Base-by-base conservation (phyloP, 1,140 invertebrate species). In the Bombus difficillimus region DNA sequence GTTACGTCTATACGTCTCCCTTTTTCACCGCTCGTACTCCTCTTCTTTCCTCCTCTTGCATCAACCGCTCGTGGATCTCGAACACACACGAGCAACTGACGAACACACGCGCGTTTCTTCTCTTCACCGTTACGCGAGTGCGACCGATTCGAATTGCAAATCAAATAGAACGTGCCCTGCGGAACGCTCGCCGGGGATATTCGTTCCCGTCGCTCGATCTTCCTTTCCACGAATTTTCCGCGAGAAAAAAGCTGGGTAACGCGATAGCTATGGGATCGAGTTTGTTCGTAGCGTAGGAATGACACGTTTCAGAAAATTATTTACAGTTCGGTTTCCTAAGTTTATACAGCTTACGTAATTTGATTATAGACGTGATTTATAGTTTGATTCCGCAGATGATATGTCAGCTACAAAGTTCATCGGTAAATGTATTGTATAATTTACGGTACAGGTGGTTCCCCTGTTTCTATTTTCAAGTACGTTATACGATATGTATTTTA, bases 71-170 rank as follows among this genome's bases (percentile, higher is more conserved):
- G 28, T 57, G 74, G 9, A 37, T 57, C 74, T 28, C 74, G 13
- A 39, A 62, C 57, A 62, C 57, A 74, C n/a, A 53, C 53, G 2
- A 53, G 6, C 47, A 53, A 53, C 47, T 53, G 47, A 22, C 74
- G 25, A 68, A 71, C 57, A 71, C 79, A 59, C 74, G 81, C 81
- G 43, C 53, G 69, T 66, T 76, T n/a, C 57, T 85, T 73, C 74
- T 64, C 66, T 72, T 74, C 59, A 18, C 28, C 72, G 87, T 62
- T 71, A 32, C 72, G 71, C 69, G 81, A 87, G 88, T 69, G 83
- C 79, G 68, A 86, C 68, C 53, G 83, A 88, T 89, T 91, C 88
- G 89, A 91, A 91, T 91, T 91, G 89, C 89, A 91, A 91, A 91
- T 91, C 89, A 82, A 90, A 90, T 90, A 81, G 81, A 86, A 90